A percentile compares a stretch with the other conserved stretches of the same genome.
These are phyloP conservation scores for Odocoileus virginianus DNA, from an alignment of 2,113 vertebrate species.

Conservation along the genomic window DNA sequence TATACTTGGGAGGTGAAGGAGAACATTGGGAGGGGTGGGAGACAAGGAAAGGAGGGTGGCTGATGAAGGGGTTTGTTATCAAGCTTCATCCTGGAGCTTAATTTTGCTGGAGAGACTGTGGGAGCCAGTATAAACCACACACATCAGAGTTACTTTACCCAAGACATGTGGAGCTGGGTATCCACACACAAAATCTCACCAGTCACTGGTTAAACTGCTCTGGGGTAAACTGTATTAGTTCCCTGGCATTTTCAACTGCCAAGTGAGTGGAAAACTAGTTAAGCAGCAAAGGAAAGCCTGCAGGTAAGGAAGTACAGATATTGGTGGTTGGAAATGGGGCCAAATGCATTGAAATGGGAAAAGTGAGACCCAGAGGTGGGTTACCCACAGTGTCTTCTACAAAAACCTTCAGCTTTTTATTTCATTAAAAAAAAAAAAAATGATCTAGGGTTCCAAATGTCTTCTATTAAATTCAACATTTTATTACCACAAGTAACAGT, in stretches of 20 bases:
- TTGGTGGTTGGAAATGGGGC: neutral
- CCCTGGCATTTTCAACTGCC: neutral
- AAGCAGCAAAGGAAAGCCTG: neutral
- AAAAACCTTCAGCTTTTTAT: neutral
- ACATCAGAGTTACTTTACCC: neutral
- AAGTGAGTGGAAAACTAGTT: neutral
- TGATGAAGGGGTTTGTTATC: neutral
- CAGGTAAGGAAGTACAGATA: neutral
- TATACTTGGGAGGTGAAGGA: neutral
- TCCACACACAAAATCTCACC: neutral
- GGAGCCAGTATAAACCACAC: neutral
- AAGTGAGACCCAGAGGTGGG: neutral
- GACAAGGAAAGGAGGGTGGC: neutral
- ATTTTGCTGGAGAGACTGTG: neutral
- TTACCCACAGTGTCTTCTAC: neutral
- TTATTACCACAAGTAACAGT: neutral
- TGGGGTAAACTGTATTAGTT: neutral
- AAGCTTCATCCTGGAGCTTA: neutral
- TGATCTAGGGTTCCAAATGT: neutral
- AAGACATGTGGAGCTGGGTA: neutral
- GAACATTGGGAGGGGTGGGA: neutral
- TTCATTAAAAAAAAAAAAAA: neutral
- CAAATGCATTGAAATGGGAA: neutral
- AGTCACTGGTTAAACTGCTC: neutral
- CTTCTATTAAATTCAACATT: neutral